A percentile compares a stretch with the other conserved stretches of the same genome.
These are phyloP conservation scores for Otocyon megalotis DNA, from an alignment of 2,113 vertebrate genomes.

Conservation along the genomic window DNA sequence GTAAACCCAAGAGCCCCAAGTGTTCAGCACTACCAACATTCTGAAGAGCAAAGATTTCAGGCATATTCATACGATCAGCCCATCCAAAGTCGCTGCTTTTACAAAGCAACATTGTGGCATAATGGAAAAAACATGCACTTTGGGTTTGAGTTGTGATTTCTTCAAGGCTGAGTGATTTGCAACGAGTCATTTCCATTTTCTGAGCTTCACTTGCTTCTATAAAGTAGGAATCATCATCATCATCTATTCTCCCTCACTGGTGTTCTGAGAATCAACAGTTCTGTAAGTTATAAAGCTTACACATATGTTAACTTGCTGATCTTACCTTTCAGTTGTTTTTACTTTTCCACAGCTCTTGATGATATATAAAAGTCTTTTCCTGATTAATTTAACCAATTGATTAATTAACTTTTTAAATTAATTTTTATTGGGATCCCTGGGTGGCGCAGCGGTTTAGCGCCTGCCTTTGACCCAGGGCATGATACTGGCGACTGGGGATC, in stretches of 20 bases:
- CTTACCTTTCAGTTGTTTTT: background rate
- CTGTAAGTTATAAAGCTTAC: background rate
- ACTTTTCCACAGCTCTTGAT: constrained; percentile 15
- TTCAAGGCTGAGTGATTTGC: constrained; percentile 5
- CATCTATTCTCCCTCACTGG: background rate
- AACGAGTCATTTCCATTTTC: background rate
- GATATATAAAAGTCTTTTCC: background rate
- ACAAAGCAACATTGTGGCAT: background rate
- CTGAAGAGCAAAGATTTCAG: constrained; percentile 13
- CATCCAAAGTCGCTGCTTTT: background rate
- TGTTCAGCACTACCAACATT: background rate
- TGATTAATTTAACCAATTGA: background rate
- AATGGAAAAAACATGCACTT: background rate
- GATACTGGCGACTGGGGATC: no score
- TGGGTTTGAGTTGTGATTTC: background rate
- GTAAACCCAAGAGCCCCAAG: background rate
- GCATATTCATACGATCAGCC: background rate
- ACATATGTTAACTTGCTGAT: background rate
- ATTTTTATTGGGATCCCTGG: background rate
- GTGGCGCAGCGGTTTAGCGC: no score
- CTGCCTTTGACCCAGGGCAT: no score
- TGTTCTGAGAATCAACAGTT: constrained; percentile 28
- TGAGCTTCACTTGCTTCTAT: background rate
- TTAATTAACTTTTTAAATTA: background rate
- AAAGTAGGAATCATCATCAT: background rate